A percentile compares a stretch with the other conserved stretches of the same genome.
These are phyloP conservation scores for Hemicordylus capensis DNA, from an alignment of 2,113 vertebrate genomes.

Conservation along the genomic window DNA sequence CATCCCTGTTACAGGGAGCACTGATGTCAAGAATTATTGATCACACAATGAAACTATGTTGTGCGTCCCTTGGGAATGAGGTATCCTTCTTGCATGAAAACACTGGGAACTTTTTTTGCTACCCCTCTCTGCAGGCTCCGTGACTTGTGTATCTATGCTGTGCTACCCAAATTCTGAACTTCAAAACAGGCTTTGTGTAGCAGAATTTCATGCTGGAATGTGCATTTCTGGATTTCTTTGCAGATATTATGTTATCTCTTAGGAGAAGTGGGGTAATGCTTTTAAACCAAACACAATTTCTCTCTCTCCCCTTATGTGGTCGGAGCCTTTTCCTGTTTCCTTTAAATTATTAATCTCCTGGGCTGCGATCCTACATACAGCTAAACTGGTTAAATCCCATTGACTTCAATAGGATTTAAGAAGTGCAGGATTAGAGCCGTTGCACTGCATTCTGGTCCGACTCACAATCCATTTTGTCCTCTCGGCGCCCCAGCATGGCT, in stretches of 20 bases:
- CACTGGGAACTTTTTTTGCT: no score
- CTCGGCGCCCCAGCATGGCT: rapidly evolving
- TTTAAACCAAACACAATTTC: neutral
- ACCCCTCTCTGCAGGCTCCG: no score
- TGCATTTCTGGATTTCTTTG: neutral
- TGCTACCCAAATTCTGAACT: no score
- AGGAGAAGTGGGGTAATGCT: neutral
- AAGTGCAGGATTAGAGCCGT: neutral
- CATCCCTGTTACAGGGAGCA: no score
- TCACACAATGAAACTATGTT: no score
- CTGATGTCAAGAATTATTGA: no score
- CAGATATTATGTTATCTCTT: neutral
- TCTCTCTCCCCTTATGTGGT: neutral
- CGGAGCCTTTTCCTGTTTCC: neutral
- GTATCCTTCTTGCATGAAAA: no score
- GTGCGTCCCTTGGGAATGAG: no score
- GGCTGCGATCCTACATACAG: neutral
- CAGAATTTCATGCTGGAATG: neutral
- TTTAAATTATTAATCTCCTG: neutral
- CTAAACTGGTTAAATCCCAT: neutral
- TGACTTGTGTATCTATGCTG: no score
- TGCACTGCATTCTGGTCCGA: neutral
- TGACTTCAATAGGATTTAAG: neutral
- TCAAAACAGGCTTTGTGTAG: no score
- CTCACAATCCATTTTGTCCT: neutral